phyloP scores from a whole-genome alignment of 2,113 vertebrate species.

The Edolisoma coerulescens region DNA sequence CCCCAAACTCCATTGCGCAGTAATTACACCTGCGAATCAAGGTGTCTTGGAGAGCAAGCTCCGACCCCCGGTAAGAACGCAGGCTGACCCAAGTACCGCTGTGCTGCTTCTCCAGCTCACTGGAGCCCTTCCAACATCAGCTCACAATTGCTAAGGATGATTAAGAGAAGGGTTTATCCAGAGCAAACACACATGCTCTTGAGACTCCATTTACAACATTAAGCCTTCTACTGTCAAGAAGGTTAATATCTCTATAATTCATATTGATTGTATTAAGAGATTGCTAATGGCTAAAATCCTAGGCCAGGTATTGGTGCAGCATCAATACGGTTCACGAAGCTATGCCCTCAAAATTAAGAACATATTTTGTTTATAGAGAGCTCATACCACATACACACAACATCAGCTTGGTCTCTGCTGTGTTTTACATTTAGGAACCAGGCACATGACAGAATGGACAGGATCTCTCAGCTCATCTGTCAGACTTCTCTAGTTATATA shows the following conservation, averaged over 20 bases:
- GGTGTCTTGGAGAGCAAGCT: background rate
- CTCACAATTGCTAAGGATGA: background rate
- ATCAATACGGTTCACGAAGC: accelerated
- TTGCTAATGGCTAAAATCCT: background rate
- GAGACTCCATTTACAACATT: background rate
- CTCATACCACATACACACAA: accelerated
- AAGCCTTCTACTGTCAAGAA: background rate
- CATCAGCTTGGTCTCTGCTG: accelerated
- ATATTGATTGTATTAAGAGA: background rate
- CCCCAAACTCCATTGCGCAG: background rate
- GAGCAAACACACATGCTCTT: background rate
- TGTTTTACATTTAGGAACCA: background rate
- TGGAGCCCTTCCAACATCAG: background rate
- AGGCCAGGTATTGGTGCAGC: background rate
- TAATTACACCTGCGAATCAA: background rate
- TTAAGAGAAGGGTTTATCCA: background rate
- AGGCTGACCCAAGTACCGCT: background rate
- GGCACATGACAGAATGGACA: accelerated
- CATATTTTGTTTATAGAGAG: background rate
- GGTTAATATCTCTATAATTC: background rate
- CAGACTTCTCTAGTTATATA: background rate
- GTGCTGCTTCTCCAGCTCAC: background rate
- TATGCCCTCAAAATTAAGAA: background rate
- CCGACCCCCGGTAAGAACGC: background rate
- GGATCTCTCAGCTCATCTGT: background rate